phyloP scores from a whole-genome alignment of 37 sponge, comb jelly and placozoan species.

The Halisarca cf. caerulea region DNA sequence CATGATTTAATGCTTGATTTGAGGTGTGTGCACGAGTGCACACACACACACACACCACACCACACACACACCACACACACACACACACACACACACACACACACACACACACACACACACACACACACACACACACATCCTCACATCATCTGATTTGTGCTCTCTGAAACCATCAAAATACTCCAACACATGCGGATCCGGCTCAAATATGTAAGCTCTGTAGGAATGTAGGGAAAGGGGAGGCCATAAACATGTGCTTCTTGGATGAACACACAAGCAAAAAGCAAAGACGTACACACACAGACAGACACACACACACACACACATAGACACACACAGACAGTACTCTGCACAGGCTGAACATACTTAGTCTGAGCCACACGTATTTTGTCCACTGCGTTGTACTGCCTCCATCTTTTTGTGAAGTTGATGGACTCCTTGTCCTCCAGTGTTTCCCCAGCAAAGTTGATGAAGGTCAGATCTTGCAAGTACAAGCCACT shows the following conservation, averaged over 20 bases:
- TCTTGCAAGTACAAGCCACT: slow-evolving; percentile 53
- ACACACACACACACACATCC: neutral
- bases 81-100: too few relatives aligned
- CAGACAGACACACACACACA: neutral
- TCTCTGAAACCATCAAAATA: slow-evolving; percentile 21
- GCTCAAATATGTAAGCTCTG: slow-evolving; percentile 17
- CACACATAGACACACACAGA: neutral
- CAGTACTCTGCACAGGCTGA: neutral
- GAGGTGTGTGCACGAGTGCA: too few relatives aligned
- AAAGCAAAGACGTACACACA: neutral
- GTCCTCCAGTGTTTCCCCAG: slow-evolving; percentile 8
- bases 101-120: neutral
- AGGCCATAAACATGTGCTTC: too few relatives aligned
- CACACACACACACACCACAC: too few relatives aligned
- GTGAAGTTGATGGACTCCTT: slow-evolving; percentile 39
- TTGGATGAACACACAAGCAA: neutral
- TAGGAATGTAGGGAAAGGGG: neutral
- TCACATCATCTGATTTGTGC: slow-evolving; percentile 19
- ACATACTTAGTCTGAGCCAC: slow-evolving; percentile 31
- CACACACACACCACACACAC: too few relatives aligned
- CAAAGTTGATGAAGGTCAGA: slow-evolving; percentile 48
- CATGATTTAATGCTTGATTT: too few relatives aligned
- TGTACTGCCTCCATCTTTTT: slow-evolving; percentile 53
- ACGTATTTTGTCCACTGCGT: slow-evolving; percentile 29
- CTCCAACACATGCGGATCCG: slow-evolving; percentile 8